Conservation (phyloP, 1,140 invertebrate genomes). For the Trachymyrmex septentrionalis region DNA sequence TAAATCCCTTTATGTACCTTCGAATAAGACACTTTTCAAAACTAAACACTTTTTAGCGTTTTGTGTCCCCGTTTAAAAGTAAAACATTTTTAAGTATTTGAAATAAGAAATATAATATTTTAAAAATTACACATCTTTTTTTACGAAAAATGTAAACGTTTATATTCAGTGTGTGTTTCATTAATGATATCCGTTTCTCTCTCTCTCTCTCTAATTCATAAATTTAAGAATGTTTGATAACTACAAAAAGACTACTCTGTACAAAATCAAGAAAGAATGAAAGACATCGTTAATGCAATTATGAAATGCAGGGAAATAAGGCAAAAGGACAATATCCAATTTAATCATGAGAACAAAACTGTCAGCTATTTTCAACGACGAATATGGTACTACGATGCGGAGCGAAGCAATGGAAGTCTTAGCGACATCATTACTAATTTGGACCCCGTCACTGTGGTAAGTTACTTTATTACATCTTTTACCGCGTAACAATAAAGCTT, state of each 20-base stretch:
- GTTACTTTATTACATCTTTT: constrained; percentile 77
- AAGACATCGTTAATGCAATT: neutral
- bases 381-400: constrained; percentile 91
- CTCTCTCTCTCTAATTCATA: no score
- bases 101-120: no score
- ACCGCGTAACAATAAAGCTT: neutral
- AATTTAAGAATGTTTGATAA: neutral
- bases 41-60: no score
- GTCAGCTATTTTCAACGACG: constrained; percentile 93
- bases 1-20: no score
- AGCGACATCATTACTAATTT: constrained; percentile 92
- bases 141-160: neutral
- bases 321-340: constrained; percentile 91
- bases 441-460: constrained; percentile 94
- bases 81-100: no score
- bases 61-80: no score
- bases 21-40: no score
- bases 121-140: no score
- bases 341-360: constrained; percentile 91
- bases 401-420: constrained; percentile 91
- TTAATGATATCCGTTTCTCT: neutral
- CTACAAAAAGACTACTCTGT: neutral
- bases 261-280: neutral
- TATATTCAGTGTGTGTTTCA: neutral
- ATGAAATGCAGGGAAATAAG: constrained; percentile 88